Evolutionary conservation across 2,797 vertebrate genomes (phyloP).

Genomic region (Streptopelia turtur): DNA sequence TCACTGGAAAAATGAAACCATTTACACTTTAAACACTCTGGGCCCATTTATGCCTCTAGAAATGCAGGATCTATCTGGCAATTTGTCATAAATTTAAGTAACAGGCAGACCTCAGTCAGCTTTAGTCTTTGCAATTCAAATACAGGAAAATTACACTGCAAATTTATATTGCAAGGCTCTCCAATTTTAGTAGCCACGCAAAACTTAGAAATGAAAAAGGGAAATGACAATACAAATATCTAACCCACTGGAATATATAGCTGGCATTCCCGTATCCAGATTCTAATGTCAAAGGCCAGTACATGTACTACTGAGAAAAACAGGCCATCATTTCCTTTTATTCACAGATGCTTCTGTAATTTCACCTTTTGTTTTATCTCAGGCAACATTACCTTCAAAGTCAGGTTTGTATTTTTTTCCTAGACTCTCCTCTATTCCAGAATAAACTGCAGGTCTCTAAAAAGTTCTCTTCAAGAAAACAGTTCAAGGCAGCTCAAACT

Average conservation of each 20-base stretch:
- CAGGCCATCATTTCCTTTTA: background rate
- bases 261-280: background rate
- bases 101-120: background rate
- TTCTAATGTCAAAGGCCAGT: background rate
- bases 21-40: background rate
- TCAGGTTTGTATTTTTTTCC: background rate
- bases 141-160: background rate
- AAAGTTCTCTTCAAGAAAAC: background rate
- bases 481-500: background rate
- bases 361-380: background rate
- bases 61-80: background rate
- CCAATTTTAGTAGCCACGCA: background rate
- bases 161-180: background rate
- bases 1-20: conserved; percentile 20
- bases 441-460: background rate
- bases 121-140: background rate
- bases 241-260: background rate
- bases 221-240: background rate
- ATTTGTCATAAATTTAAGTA: background rate
- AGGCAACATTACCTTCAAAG: background rate
- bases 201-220: background rate
- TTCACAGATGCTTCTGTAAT: background rate
- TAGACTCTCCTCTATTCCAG: background rate
- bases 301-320: background rate
- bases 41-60: background rate